Base-by-base conservation (phyloP, 2,888 invertebrate species). In the Stenurella melanura region DNA sequence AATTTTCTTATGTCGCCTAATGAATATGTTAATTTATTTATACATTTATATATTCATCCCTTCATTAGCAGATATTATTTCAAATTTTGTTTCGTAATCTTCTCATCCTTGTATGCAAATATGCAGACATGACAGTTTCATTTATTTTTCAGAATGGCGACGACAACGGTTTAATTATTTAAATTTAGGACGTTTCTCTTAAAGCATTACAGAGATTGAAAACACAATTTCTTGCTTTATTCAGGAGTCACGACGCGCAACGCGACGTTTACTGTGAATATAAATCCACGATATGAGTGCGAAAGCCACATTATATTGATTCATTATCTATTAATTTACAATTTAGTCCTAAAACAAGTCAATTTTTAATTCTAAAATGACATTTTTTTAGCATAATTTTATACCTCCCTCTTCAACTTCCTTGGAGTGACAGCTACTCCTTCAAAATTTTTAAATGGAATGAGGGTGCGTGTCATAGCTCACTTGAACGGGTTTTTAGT, bases 1-100 rank as follows among this genome's bases (percentile, higher is more conserved):
- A 63, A 63, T 63, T 30, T 30, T 17, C 61, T 61, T 61, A 21
- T 30, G 30, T 63, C 17, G 34, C 34, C 17, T 30, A 30, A 30
- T 34, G 26, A 63, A 18, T 21, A 67, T 50, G 34, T 34, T 69
- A 69, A 69, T 69, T 58, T 69, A 69, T 58, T 69, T 69, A 54
- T 69, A 30, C 26, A 69, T 67, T 67, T 26, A 42, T 26, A 18
- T 56, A 69, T 30, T 67, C 67, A 54, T 67, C 67, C 26, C 57
- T 42, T 30, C 69, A 34, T 69, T 30, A 57, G 58, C n/a, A 54
- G 42, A 54, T 68, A 68, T 54, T 56, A 54, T 54, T 54, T 57
- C 42, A 19, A 64, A 64, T 64, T 64, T 64, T 7, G 42, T 64
- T 64, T 12, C 19, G 64, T 19, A 42, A 18, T 19, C 19, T 42